Evolutionary conservation across 2,888 invertebrate genomes (phyloP).

Genomic region (Drymonia ruficornis): DNA sequence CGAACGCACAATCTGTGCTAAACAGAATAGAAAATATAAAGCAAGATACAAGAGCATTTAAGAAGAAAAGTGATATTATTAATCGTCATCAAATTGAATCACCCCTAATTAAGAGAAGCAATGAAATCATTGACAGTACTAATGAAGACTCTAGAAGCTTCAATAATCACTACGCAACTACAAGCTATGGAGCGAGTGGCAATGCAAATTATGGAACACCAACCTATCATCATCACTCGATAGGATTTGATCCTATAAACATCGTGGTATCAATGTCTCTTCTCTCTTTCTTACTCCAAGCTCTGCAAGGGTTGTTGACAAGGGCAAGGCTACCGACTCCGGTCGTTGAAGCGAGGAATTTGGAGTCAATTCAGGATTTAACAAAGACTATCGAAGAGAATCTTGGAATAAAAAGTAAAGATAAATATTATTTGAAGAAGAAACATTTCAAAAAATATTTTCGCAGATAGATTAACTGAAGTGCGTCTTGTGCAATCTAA

Average conservation of each 20-base stretch:
- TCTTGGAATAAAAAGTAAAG: conserved; percentile 38
- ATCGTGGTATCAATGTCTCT: conserved; percentile 78
- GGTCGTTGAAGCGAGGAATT: conserved; percentile 65
- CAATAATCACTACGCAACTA: conserved; percentile 57
- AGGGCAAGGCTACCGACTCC: conserved; percentile 70
- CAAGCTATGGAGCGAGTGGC: conserved; percentile 66
- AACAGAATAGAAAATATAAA: conserved; percentile 65
- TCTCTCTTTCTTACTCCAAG: conserved; percentile 75
- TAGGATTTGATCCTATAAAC: conserved; percentile 81
- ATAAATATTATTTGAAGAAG: conserved; percentile 57
- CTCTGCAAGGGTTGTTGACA: conserved; percentile 69
- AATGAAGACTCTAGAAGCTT: conserved; percentile 58
- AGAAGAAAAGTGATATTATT: conserved; percentile 25
- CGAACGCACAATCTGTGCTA: conserved; percentile 67
- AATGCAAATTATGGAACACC: conserved; percentile 58
- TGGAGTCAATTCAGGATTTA: conserved; percentile 59
- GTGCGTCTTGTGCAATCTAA: neutral
- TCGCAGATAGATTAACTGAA: conserved; percentile 29
- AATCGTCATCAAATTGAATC: conserved; percentile 62
- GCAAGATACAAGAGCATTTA: conserved; percentile 40
- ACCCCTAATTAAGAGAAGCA: conserved; percentile 48
- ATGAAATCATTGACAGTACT: conserved; percentile 38
- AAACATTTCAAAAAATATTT: conserved; percentile 59
- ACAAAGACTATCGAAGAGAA: conserved; percentile 56
- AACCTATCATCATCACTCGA: conserved; percentile 78